phyloP scores from a whole-genome alignment of 2,797 vertebrate species.

The Phrynocephalus forsythii region DNA sequence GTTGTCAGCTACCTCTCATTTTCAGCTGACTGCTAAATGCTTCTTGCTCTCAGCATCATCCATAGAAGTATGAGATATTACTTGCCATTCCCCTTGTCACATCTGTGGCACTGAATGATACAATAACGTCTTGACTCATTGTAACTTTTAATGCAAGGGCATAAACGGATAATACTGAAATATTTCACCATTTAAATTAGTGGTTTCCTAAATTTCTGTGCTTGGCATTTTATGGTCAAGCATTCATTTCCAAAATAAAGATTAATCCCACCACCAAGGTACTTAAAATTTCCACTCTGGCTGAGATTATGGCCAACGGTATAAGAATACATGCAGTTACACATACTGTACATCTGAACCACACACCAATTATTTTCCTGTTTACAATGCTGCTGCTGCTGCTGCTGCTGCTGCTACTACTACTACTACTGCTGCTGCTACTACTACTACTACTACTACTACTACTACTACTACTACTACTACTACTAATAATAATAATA shows the following conservation, averaged over 20 bases:
- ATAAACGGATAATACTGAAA: background rate
- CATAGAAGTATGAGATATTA: background rate
- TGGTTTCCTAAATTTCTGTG: background rate
- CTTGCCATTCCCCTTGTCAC: background rate
- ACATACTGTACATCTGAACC: conserved; percentile 28
- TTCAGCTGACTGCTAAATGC: background rate
- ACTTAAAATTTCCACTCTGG: conserved; percentile 2
- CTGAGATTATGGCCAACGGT: conserved; percentile 20
- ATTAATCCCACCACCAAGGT: background rate
- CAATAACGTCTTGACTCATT: background rate
- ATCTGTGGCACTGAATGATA: background rate
- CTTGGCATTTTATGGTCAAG: background rate
- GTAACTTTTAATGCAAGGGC: background rate
- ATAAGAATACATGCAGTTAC: conserved; percentile 32
- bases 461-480: too few species aligned
- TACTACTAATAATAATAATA: too few species aligned
- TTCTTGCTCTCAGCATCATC: background rate
- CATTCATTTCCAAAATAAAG: background rate
- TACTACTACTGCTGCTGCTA: too few species aligned
- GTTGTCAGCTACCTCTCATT: background rate
- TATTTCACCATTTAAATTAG: background rate
- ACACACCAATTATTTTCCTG: background rate
- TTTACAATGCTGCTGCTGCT: conserved; percentile 1
- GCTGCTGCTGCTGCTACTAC: too few species aligned
- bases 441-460: too few species aligned